These are phyloP conservation scores for Epinephelus awoara DNA, from an alignment of 2,797 vertebrate genomes.

Conservation along the genomic window DNA sequence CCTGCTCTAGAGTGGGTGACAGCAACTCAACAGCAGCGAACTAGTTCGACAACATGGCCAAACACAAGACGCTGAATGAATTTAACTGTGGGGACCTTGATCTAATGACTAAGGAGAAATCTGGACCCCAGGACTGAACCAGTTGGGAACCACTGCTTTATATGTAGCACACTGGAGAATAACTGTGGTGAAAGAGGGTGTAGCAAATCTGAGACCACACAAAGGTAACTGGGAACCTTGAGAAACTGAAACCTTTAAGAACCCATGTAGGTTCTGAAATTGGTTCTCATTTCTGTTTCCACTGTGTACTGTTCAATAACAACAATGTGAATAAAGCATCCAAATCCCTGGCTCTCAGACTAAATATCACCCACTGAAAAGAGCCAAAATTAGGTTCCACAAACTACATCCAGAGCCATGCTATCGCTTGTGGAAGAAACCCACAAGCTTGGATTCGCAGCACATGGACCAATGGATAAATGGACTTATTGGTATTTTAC, in stretches of 20 bases:
- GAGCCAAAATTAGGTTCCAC: neutral
- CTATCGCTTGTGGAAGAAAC: neutral
- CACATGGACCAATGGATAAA: constrained; percentile 5
- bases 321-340: neutral
- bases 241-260: neutral
- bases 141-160: neutral
- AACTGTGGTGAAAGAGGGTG: neutral
- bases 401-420: neutral
- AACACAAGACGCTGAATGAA: too few species aligned
- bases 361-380: neutral
- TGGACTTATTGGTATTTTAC: neutral
- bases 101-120: too few species aligned
- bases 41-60: too few species aligned
- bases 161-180: neutral
- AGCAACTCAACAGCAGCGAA: too few species aligned
- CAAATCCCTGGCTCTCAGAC: neutral
- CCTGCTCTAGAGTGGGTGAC: too few species aligned
- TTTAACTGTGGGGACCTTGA: too few species aligned
- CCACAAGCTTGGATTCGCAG: neutral
- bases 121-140: too few species aligned
- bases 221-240: neutral
- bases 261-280: neutral
- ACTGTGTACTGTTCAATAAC: neutral
- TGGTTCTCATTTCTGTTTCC: neutral
- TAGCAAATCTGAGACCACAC: neutral